Evolutionary conservation across 1,140 invertebrate species (phyloP).

Genomic region (Muscidifurax raptorellus): DNA sequence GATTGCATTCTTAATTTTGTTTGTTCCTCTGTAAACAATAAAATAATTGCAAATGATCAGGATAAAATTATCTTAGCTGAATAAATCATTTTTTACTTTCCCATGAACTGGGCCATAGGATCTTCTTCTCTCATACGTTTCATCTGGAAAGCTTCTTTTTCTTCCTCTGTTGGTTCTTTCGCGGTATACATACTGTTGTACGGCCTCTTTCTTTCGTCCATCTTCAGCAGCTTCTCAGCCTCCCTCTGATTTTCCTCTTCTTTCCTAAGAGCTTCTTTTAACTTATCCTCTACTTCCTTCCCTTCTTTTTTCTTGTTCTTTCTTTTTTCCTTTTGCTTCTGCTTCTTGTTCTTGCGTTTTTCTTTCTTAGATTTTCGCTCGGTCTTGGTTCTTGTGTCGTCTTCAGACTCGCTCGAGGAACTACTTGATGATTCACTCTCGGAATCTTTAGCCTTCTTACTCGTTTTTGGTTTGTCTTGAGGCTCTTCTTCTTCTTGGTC

Average conservation of each 20-base stretch:
- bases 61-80: neutral
- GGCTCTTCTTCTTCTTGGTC: conserved; percentile 17
- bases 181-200: conserved; percentile 94
- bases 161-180: conserved; percentile 90
- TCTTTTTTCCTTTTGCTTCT: conserved; percentile 81
- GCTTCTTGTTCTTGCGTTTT: conserved; percentile 76
- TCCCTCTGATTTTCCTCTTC: conserved; percentile 81
- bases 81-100: neutral
- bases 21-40: neutral
- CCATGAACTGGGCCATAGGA: conserved; percentile 88
- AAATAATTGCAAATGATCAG: neutral
- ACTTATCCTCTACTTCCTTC: conserved; percentile 72
- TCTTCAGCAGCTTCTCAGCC: conserved; percentile 80
- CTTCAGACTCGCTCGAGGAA: conserved; percentile 60
- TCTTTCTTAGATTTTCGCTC: conserved; percentile 68
- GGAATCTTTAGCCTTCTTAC: conserved; percentile 53
- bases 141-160: conserved; percentile 95
- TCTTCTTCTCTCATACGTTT: conserved; percentile 91
- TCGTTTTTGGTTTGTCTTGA: conserved; percentile 50
- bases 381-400: conserved; percentile 61
- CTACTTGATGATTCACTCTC: conserved; percentile 57
- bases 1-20: no score
- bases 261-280: conserved; percentile 79
- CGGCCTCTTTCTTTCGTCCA: conserved; percentile 92
- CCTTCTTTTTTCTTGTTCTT: conserved; percentile 80